phyloP scores from a whole-genome alignment of 1,140 invertebrate genomes.

The Laupala kohalensis region DNA sequence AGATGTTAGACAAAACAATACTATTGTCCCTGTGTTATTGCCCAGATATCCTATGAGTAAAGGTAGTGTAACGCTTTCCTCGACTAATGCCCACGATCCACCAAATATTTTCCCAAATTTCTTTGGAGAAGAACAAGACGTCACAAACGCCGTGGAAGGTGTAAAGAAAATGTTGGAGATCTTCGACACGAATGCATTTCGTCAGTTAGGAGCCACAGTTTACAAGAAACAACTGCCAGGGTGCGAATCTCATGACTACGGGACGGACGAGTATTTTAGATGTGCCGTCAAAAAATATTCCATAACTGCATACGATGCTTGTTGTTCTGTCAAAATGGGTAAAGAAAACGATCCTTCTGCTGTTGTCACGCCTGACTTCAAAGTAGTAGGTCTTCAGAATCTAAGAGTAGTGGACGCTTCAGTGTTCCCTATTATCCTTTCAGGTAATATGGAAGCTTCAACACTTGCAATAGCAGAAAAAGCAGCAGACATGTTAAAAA shows the following conservation, averaged over 20 bases:
- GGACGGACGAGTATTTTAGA: conserved; percentile 19
- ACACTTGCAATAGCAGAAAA: conserved; percentile 62
- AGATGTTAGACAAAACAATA: not conserved
- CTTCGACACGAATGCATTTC: conserved; percentile 41
- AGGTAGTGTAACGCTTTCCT: not conserved
- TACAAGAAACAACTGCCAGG: conserved; percentile 27
- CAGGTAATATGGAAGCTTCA: conserved; percentile 45
- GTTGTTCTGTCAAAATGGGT: conserved; percentile 65
- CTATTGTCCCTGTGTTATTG: not conserved
- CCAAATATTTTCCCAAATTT: conserved; percentile 1
- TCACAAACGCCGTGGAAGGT: conserved; percentile 49
- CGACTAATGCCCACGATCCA: not conserved
- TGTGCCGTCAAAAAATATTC: conserved; percentile 15
- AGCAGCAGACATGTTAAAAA: conserved; percentile 46
- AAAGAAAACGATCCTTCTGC: conserved; percentile 43
- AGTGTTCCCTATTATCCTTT: conserved; percentile 38
- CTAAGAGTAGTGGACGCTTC: conserved; percentile 20
- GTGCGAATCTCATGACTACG: conserved; percentile 18
- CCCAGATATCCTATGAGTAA: not conserved
- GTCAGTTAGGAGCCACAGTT: conserved; percentile 39
- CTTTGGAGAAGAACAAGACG: not conserved
- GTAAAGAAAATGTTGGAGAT: conserved; percentile 34
- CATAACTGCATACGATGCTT: conserved; percentile 16
- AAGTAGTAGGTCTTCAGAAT: conserved; percentile 22
- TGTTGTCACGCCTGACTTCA: conserved; percentile 58